Percentiles rank a stretch among this genome's conserved stretches.
Conservation (phyloP, 2,797 vertebrate genomes). For the Fringilla coelebs region DNA sequence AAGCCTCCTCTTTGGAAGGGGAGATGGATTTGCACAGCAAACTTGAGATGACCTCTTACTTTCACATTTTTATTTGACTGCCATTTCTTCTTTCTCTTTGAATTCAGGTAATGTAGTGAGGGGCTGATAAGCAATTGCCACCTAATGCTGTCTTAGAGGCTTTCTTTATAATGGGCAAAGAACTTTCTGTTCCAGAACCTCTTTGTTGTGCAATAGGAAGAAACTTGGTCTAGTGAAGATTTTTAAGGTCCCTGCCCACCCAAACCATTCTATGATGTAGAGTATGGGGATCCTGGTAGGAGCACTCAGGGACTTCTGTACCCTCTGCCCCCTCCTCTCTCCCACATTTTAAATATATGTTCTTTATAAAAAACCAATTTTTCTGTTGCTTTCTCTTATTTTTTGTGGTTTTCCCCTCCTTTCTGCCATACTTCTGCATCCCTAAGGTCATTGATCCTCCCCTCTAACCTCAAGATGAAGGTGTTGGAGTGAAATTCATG, state of each 20-base stretch:
- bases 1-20: neutral
- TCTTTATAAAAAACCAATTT: neutral
- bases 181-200: neutral
- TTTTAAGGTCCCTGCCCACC: neutral
- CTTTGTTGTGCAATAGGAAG: neutral
- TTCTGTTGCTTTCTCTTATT: neutral
- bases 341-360: neutral
- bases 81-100: neutral
- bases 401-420: neutral
- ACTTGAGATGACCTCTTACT: neutral
- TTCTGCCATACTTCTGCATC: neutral
- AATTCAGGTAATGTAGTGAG: neutral
- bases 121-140: neutral
- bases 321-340: neutral
- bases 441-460: neutral
- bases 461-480: neutral
- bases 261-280: neutral
- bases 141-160: neutral
- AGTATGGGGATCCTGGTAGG: neutral
- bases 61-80: neutral
- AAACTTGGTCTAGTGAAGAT: neutral
- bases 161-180: neutral
- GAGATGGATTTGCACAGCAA: neutral
- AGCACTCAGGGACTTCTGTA: neutral
- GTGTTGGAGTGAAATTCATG: neutral